phyloP scores from a whole-genome alignment of 2,797 vertebrate species.

The Silurus aristotelis region DNA sequence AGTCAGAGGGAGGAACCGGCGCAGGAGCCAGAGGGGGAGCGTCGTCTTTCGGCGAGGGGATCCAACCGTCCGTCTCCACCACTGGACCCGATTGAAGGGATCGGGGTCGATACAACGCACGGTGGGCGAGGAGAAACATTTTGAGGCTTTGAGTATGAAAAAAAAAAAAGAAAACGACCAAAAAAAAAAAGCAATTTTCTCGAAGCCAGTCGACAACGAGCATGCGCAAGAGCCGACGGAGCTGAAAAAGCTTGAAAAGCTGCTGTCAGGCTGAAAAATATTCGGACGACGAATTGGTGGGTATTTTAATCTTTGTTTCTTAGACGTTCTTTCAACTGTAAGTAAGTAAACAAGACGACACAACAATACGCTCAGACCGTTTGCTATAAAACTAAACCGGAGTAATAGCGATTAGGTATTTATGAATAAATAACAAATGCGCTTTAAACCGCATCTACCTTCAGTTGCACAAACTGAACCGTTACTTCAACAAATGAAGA shows the following conservation, averaged over 20 bases:
- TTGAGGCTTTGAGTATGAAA: background rate
- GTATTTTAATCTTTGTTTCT: constrained; percentile 36
- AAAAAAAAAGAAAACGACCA: background rate
- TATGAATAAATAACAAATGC: constrained; percentile 59
- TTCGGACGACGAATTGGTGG: constrained; percentile 15
- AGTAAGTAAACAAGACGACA: constrained; percentile 23
- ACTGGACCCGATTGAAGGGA: constrained; percentile 89
- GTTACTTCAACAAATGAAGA: constrained; percentile 71
- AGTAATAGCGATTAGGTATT: constrained; percentile 56
- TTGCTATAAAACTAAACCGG: constrained; percentile 43
- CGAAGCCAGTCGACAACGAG: background rate
- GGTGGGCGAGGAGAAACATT: constrained; percentile 46
- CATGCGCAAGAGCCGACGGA: constrained; percentile 16
- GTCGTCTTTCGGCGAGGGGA: constrained; percentile 76
- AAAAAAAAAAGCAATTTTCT: background rate
- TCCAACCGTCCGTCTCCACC: constrained; percentile 92
- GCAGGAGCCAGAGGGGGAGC: constrained; percentile 70
- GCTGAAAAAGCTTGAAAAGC: constrained; percentile 26
- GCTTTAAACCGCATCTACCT: constrained; percentile 83
- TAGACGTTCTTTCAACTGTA: constrained; percentile 43
- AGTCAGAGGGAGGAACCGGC: constrained; percentile 72
- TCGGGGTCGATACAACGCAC: constrained; percentile 32
- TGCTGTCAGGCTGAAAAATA: constrained; percentile 35
- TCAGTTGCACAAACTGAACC: constrained; percentile 69
- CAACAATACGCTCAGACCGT: constrained; percentile 52